Conservation (phyloP, 2,797 vertebrate species). For the Melanotaenia boesemani region DNA sequence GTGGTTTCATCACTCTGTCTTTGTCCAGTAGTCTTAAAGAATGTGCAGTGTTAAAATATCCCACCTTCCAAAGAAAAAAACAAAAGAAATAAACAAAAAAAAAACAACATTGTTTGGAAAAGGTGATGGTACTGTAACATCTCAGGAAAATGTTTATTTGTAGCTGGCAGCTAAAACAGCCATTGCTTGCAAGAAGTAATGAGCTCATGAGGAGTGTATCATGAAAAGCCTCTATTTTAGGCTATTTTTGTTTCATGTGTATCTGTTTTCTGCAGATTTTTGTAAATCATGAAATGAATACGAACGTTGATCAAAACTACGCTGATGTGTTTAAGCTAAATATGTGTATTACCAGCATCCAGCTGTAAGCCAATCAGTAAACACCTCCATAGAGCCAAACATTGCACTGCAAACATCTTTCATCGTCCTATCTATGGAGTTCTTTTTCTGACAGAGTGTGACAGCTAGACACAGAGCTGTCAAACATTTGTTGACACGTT, state of each 20-base stretch:
- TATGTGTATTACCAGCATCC: slow-evolving; percentile 32
- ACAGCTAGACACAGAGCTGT: slow-evolving; percentile 71
- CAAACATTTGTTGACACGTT: slow-evolving; percentile 68
- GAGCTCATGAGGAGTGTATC: slow-evolving; percentile 8
- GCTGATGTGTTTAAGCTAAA: slow-evolving; percentile 27
- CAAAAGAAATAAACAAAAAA: background rate
- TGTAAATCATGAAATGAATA: slow-evolving; percentile 23
- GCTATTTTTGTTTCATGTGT: slow-evolving; percentile 3
- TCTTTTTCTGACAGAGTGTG: slow-evolving; percentile 68
- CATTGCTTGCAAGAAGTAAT: background rate
- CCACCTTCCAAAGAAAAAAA: background rate
- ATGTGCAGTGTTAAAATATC: slow-evolving; percentile 51
- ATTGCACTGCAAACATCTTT: slow-evolving; percentile 54
- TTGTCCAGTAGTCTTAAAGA: slow-evolving; percentile 62
- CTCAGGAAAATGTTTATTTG: slow-evolving; percentile 12
- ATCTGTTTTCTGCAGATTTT: slow-evolving; percentile 19
- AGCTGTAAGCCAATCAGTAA: slow-evolving; percentile 53
- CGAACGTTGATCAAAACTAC: slow-evolving; percentile 1
- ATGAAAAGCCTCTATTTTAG: slow-evolving; percentile 12
- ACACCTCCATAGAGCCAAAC: slow-evolving; percentile 45
- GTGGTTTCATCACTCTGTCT: slow-evolving; percentile 65
- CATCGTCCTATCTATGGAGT: slow-evolving; percentile 55
- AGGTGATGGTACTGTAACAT: slow-evolving; percentile 5
- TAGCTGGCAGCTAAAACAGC: slow-evolving; percentile 19
- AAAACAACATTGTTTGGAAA: slow-evolving; percentile 2